Percentiles rank a stretch among this genome's conserved stretches.
Evolutionary conservation across 2,797 vertebrate species (phyloP).

Genomic region (Anguilla marmorata): DNA sequence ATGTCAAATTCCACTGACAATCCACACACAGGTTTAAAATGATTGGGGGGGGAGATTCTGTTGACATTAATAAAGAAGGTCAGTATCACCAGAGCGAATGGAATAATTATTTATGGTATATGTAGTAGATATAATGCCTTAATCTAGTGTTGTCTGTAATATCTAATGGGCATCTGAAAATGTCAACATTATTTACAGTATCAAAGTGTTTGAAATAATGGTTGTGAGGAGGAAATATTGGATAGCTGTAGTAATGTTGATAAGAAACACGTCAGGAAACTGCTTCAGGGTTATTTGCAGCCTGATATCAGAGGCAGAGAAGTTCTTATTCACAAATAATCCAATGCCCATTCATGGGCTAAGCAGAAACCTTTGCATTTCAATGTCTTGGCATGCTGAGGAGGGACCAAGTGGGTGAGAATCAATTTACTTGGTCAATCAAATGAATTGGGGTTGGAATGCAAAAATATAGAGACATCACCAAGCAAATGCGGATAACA

Average conservation of each 20-base stretch:
- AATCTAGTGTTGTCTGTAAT: neutral
- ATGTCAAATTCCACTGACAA: neutral
- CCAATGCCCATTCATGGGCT: neutral
- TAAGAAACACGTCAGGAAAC: too few relatives aligned
- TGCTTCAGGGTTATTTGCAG: too few relatives aligned
- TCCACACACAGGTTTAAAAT: neutral
- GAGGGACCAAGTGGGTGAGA: too few relatives aligned
- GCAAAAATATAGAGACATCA: too few relatives aligned
- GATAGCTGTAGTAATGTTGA: neutral
- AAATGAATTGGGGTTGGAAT: too few relatives aligned
- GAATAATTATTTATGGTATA: neutral
- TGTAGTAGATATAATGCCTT: neutral
- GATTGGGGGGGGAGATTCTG: neutral
- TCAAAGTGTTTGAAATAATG: neutral
- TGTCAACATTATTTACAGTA: neutral
- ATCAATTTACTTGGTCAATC: too few relatives aligned
- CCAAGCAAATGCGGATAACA: too few relatives aligned
- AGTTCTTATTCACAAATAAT: neutral
- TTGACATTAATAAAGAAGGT: neutral
- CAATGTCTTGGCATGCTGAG: too few relatives aligned
- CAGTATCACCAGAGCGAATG: neutral
- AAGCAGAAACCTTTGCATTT: too few relatives aligned
- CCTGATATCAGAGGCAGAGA: too few relatives aligned
- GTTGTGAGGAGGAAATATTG: neutral
- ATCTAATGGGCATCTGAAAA: neutral